Conservation (phyloP, 2,113 vertebrate genomes). For the Centropristis striata region DNA sequence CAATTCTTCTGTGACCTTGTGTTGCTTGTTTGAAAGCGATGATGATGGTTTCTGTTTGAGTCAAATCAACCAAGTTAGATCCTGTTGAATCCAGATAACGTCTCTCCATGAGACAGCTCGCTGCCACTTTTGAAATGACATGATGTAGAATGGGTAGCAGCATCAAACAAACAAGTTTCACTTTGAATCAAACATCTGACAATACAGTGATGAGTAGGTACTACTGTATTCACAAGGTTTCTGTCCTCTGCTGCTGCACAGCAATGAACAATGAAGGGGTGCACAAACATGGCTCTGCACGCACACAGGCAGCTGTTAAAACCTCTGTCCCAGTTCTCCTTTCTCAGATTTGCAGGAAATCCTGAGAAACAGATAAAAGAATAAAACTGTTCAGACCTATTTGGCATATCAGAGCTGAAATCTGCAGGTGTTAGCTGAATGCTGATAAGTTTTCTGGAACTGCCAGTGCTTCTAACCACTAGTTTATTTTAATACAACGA, state of each 20-base stretch:
- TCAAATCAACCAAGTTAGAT: constrained; percentile 4
- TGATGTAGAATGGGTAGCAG: not conserved
- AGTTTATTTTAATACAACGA: constrained; percentile 50
- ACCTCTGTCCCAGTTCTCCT: constrained; percentile 54
- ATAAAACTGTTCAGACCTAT: constrained; percentile 40
- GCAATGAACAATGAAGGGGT: not conserved
- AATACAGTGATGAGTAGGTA: constrained; percentile 5
- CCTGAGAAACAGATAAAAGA: constrained; percentile 67
- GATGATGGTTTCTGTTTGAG: constrained; percentile 31
- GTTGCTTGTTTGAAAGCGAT: not conserved
- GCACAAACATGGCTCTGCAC: constrained; percentile 1
- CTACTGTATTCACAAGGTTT: constrained; percentile 14
- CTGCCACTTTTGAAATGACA: constrained; percentile 29
- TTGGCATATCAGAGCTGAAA: constrained; percentile 29
- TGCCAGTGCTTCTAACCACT: constrained; percentile 27
- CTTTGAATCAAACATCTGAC: constrained; percentile 36
- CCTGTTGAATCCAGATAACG: constrained; percentile 12
- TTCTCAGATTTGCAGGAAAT: constrained; percentile 72
- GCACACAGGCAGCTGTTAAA: constrained; percentile 28
- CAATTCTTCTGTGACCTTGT: constrained; percentile 6
- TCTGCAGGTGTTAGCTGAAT: constrained; percentile 65
- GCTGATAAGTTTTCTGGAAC: constrained; percentile 36
- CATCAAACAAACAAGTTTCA: constrained; percentile 32
- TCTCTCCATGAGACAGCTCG: not conserved
- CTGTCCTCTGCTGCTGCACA: constrained; percentile 6